Percentiles rank a stretch among this genome's conserved stretches.
phyloP scores from a whole-genome alignment of 1,140 invertebrate genomes.

The Temnothorax longispinosus region DNA sequence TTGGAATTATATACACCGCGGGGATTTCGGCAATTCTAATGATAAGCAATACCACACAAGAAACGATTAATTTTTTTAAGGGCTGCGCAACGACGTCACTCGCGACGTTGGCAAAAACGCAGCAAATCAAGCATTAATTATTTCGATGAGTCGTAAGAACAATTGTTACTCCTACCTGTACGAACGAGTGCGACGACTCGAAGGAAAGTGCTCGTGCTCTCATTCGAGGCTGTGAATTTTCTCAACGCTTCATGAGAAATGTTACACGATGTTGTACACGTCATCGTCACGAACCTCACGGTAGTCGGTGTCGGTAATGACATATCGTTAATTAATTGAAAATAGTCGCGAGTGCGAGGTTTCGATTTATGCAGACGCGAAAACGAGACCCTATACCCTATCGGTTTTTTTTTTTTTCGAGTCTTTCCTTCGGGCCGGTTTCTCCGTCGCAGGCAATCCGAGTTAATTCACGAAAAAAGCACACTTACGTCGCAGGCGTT shows the following conservation, averaged over 20 bases:
- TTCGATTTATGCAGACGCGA: constrained; percentile 14
- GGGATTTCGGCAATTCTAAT: background rate
- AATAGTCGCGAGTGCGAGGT: constrained; percentile 24
- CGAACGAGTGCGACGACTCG: background rate
- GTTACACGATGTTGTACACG: background rate
- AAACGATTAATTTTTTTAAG: constrained; percentile 4
- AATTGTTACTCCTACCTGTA: constrained; percentile 13
- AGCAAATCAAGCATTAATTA: constrained; percentile 8
- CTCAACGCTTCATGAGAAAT: constrained; percentile 1
- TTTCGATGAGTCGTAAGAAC: background rate
- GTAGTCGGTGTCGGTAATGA: background rate
- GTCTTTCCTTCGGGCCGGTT: background rate
- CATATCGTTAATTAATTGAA: constrained; percentile 24
- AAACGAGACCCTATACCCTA: background rate
- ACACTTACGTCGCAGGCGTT: constrained; percentile 81
- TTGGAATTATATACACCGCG: background rate
- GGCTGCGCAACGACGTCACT: background rate
- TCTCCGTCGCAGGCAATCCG: background rate
- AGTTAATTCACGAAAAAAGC: constrained; percentile 53
- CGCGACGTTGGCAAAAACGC: background rate
- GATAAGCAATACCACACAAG: constrained; percentile 6
- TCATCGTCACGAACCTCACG: background rate
- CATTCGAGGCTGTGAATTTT: constrained; percentile 15
- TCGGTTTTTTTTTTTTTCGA: background rate
- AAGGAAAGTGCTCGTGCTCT: constrained; percentile 20